Base-by-base conservation (phyloP, 2,113 vertebrate species). In the Syngnathus scovelli region DNA sequence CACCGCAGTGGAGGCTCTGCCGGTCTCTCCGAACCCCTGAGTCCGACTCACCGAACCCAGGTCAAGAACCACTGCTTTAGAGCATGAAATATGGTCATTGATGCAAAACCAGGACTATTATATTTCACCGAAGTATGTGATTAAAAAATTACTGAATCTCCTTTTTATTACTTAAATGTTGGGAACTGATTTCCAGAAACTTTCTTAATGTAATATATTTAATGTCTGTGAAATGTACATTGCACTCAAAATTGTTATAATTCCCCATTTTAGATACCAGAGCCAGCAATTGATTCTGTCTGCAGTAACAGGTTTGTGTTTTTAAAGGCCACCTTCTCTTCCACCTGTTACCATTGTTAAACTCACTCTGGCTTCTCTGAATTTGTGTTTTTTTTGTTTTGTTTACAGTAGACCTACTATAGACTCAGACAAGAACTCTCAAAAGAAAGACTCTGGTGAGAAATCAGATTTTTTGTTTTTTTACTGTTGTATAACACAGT, bases 241-340 rank as follows among this genome's bases (percentile, higher is more conserved):
- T 46, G 21, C 5, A 38, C n/a, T 61, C 33, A 58, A 1, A 8
- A 11, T 52, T 49, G n/a, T 6, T 4, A 27, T 27, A 1, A 54
- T 51, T 27, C 64, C 6, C 27, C 44, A 11, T 44, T 65, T 15
- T 78, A 89, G 87, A 79, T 67, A 67, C 19, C 54, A 38, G 77
- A 79, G 16, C 37, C 9, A 13, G 48, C 1, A 0, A 41, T 3
- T 10, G 38, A 51, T 8, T 7, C 55, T 62, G 74, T 75, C 18
- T 18, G 23, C 27, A 75, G 37, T 59, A 72, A 33, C 68, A 81
- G 83, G 87, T 89, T 11, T 64, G 82, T 72, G 44, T 23, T 70
- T 38, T 44, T 1, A 36, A 55, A 51, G 21, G 19, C 10, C 36
- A 11, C 7, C 19, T 64, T 36, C 7, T 4, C 15, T 51, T 3